phyloP scores from a whole-genome alignment of 2,888 invertebrate genomes.

The Odontocolon sp. region DNA sequence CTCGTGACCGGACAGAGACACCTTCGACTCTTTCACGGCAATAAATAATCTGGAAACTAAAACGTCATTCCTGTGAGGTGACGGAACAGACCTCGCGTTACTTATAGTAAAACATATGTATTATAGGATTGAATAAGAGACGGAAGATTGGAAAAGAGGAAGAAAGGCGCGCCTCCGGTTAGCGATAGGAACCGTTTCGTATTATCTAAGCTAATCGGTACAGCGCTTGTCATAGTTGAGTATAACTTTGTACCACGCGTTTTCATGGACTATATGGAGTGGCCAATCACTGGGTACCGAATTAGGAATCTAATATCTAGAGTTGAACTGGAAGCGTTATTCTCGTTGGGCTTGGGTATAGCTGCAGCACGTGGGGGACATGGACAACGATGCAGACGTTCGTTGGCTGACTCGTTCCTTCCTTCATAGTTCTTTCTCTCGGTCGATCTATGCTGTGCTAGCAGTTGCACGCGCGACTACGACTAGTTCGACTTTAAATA shows the following conservation, averaged over 20 bases:
- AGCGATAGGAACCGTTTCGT: slow-evolving; percentile 12
- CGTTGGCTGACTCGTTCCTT: slow-evolving; percentile 48
- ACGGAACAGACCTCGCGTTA: slow-evolving; percentile 38
- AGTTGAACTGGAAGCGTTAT: slow-evolving; percentile 34
- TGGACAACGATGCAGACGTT: slow-evolving; percentile 7
- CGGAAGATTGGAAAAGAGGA: slow-evolving; percentile 4
- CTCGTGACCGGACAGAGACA: slow-evolving; percentile 60
- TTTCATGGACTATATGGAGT: no score
- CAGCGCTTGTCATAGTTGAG: no score
- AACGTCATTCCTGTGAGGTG: slow-evolving; percentile 69
- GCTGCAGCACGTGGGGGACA: slow-evolving; percentile 9
- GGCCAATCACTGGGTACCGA: no score
- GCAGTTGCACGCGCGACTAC: slow-evolving; percentile 40
- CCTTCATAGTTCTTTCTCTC: slow-evolving; percentile 9
- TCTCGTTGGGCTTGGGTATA: neutral
- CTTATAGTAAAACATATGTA: neutral
- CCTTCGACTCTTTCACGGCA: slow-evolving; percentile 67
- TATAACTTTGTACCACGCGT: no score
- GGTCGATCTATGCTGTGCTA: neutral
- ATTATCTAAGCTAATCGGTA: no score
- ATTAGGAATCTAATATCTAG: slow-evolving; percentile 30
- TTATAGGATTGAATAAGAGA: neutral
- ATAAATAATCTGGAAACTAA: slow-evolving; percentile 75
- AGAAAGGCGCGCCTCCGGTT: slow-evolving; percentile 23
- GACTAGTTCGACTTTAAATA: slow-evolving; percentile 74